Evolutionary conservation across 2,113 vertebrate genomes (phyloP).

Genomic region (Cettia cetti): DNA sequence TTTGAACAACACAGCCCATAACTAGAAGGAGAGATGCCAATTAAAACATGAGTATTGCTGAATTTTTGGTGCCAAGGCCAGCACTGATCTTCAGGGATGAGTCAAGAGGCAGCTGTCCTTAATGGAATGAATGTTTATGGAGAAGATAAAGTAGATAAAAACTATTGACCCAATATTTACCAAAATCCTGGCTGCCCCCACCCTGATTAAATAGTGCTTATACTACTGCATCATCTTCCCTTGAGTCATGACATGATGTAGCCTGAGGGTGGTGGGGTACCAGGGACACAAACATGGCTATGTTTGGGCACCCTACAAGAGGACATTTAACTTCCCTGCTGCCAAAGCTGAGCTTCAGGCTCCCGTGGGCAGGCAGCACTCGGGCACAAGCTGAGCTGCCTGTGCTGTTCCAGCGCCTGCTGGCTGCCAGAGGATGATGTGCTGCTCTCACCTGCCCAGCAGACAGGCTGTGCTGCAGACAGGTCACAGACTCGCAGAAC

Average conservation of each 20-base stretch:
- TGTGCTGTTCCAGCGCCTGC: not conserved
- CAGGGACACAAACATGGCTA: not conserved
- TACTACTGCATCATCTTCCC: not conserved
- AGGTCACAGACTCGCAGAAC: not conserved
- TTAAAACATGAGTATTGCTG: not conserved
- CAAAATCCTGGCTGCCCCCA: not conserved
- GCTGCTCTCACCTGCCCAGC: not conserved
- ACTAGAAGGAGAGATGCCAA: not conserved
- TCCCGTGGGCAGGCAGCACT: not conserved
- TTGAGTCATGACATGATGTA: not conserved
- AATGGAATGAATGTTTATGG: not conserved
- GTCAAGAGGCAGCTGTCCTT: slow-evolving; percentile 14
- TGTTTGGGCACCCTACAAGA: not conserved
- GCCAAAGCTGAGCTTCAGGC: not conserved
- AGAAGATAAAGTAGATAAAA: slow-evolving; percentile 38
- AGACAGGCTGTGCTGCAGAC: not conserved
- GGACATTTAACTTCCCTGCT: not conserved
- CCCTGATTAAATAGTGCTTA: not conserved
- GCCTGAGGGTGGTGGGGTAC: not conserved
- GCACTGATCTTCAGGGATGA: not conserved
- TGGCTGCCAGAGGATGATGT: not conserved
- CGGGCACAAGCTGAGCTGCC: not conserved
- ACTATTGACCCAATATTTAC: not conserved
- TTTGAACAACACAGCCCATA: not conserved
- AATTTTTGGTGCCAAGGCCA: slow-evolving; percentile 12